Evolutionary conservation across 2,113 vertebrate species (phyloP).

Genomic region (Pseudonaja textilis): DNA sequence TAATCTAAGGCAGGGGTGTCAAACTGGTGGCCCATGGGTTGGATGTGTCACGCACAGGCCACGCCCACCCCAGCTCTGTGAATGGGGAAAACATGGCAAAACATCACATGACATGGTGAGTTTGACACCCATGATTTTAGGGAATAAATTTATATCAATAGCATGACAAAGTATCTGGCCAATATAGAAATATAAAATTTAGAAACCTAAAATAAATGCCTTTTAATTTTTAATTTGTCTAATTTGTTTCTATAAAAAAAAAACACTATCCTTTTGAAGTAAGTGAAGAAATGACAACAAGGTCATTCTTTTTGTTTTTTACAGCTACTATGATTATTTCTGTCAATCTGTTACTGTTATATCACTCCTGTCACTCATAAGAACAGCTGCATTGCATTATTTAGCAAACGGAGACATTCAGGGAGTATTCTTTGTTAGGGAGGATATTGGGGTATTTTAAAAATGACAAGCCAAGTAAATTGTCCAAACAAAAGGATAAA

Average conservation of each 20-base stretch:
- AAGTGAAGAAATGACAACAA: background rate
- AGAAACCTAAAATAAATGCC: background rate
- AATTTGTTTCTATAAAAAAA: background rate
- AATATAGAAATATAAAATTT: background rate
- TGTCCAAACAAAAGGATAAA: background rate
- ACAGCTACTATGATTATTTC: background rate
- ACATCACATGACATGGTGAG: no score
- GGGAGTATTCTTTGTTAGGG: background rate
- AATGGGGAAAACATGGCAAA: no score
- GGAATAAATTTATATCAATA: background rate
- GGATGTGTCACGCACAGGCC: no score
- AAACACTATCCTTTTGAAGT: background rate
- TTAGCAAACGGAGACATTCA: background rate
- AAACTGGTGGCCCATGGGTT: no score
- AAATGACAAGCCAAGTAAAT: background rate
- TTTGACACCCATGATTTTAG: no score
- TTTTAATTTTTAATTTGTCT: background rate
- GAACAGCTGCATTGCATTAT: background rate
- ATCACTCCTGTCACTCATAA: background rate
- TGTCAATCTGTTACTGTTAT: background rate
- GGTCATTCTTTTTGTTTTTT: background rate
- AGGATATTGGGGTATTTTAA: background rate
- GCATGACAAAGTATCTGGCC: background rate
- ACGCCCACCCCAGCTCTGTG: no score
- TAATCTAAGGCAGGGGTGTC: background rate